These are phyloP conservation scores for Anagyrus pseudococci DNA, from an alignment of 2,888 invertebrate species.

Conservation along the genomic window DNA sequence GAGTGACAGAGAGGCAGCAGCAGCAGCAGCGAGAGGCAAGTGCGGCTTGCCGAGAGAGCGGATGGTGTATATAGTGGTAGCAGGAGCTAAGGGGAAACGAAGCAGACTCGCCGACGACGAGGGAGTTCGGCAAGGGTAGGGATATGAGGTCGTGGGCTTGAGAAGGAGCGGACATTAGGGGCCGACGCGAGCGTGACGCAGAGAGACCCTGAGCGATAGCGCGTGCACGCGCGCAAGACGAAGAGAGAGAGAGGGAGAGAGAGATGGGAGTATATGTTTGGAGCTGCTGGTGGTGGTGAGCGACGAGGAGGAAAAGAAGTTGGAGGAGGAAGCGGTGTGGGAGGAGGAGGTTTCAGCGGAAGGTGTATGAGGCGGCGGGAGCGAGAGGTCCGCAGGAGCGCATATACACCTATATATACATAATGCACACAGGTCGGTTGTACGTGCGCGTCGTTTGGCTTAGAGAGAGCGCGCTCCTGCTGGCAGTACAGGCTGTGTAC, in stretches of 20 bases:
- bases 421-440: conserved; percentile 15
- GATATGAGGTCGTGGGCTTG: conserved; percentile 18
- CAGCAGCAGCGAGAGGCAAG: not conserved
- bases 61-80: not conserved
- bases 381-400: too few relatives aligned
- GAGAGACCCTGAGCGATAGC: not conserved
- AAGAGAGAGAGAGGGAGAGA: conserved; percentile 15
- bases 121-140: not conserved
- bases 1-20: not conserved
- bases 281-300: conserved; percentile 21
- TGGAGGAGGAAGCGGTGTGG: conserved; percentile 9
- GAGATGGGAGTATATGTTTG: not conserved
- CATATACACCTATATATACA: conserved; percentile 5
- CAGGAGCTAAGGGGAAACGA: not conserved
- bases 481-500: not conserved
- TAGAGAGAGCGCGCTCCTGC: not conserved
- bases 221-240: not conserved
- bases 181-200: not conserved
- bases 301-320: conserved; percentile 34
- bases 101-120: not conserved
- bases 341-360: not conserved
- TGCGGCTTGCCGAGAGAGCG: not conserved
- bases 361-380: not conserved
- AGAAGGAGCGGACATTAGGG: not conserved
- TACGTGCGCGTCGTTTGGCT: conserved; percentile 25